Conservation (phyloP, 92 coral and sea anemone genomes). For the Zoanthus solanderi region DNA sequence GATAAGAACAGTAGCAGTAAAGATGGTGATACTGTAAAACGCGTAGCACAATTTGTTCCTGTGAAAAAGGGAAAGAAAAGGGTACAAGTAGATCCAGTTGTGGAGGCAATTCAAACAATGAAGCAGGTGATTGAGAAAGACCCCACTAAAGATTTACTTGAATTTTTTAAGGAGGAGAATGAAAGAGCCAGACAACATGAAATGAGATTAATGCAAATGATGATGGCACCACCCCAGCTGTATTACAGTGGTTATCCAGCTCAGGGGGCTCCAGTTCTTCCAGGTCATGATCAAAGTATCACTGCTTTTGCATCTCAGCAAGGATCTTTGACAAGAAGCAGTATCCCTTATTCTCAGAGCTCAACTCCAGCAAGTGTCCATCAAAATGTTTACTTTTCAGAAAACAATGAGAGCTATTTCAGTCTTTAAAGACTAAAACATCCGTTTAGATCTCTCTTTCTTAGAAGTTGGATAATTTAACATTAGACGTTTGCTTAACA, state of each 20-base stretch:
- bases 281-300: conserved; percentile 54
- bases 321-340: conserved; percentile 47
- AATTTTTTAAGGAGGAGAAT: conserved; percentile 48
- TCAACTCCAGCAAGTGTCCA: conserved; percentile 44
- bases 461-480: conserved; percentile 38
- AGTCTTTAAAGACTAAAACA: conserved; percentile 51
- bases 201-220: conserved; percentile 46
- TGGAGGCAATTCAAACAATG: conserved; percentile 23
- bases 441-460: conserved; percentile 21
- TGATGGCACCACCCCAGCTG: conserved; percentile 43
- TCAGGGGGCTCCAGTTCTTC: conserved; percentile 19
- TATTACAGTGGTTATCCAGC: conserved; percentile 51
- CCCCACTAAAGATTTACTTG: conserved; percentile 52
- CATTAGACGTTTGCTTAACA: conserved; percentile 16
- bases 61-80: conserved; percentile 30
- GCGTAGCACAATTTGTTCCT: conserved; percentile 48
- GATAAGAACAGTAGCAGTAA: conserved; percentile 27
- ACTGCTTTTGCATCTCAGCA: conserved; percentile 40
- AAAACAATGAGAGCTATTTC: conserved; percentile 46
- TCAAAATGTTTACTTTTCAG: conserved; percentile 42
- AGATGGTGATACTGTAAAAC: conserved; percentile 32
- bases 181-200: conserved; percentile 56
- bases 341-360: conserved; percentile 47
- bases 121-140: conserved; percentile 44
- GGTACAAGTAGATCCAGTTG: conserved; percentile 20